Percentiles rank a stretch among this genome's conserved stretches.
These are phyloP conservation scores for Drosophila tristis DNA, from an alignment of 1,140 invertebrate species.

Conservation along the genomic window DNA sequence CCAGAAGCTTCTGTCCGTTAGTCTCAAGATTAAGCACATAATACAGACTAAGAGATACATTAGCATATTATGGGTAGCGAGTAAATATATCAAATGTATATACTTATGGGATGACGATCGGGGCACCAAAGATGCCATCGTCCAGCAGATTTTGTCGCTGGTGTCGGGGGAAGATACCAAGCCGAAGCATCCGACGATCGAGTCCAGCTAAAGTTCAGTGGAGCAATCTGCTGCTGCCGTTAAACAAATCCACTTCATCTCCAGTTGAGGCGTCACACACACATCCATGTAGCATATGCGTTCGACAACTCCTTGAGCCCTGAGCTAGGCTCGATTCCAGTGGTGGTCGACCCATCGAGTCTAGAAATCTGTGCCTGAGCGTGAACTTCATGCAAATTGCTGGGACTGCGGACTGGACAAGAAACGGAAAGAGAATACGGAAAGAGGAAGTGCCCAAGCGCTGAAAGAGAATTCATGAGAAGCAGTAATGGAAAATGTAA, in stretches of 20 bases:
- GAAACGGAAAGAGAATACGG: constrained; percentile 29
- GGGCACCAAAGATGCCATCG: too few species aligned
- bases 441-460: constrained; percentile 1
- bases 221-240: constrained; percentile 14
- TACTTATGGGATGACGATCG: too few species aligned
- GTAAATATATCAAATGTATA: not conserved
- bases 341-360: constrained; percentile 32
- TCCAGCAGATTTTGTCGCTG: too few species aligned
- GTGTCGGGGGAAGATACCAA: too few species aligned
- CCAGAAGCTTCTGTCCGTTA: constrained; percentile 17
- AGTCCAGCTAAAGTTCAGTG: constrained; percentile 14
- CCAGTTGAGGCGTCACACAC: constrained; percentile 12
- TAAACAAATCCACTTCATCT: constrained; percentile 32
- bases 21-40: constrained; percentile 3
- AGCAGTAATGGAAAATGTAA: constrained; percentile 52
- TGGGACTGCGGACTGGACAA: not conserved
- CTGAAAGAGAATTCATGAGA: constrained; percentile 47
- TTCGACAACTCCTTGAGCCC: constrained; percentile 26
- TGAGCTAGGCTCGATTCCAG: constrained; percentile 30
- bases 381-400: constrained; percentile 42
- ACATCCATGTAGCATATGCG: not conserved
- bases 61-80: constrained; percentile 34
- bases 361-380: constrained; percentile 35
- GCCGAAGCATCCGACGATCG: not conserved
- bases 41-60: constrained; percentile 2